Evolutionary conservation across 2,888 invertebrate species (phyloP), one percentile per base, ranked within the genome.

Genomic region (Parnassius mnemosyne): DNA sequence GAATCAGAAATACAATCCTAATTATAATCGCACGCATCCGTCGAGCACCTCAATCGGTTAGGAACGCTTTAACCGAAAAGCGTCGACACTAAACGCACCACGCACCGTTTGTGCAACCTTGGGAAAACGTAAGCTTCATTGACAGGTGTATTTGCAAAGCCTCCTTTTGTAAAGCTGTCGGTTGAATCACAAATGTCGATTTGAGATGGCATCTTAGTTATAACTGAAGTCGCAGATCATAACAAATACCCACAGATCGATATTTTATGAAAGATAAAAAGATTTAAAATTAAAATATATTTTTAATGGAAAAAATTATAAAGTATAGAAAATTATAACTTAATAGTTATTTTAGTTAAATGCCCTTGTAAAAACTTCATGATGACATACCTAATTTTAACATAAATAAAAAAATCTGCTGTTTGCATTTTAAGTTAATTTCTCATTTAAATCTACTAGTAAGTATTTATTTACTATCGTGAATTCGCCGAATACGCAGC

Each of bases 1-100:
- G 87, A 89, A 91, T 91, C 91, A 91, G 90, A 91, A 91, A 91
- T 90, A 91, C 91, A 89, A 87, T 88, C 90, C 91, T 91, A 91
- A 91, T 91, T 91, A 91, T 91, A 91, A 91, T 90, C 89, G 83
- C 82, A 87, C 87, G 89, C 89, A 91, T 90, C 91, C 90, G 89
- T 87, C 88, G 83, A 84, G 81, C 84, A 84, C 85, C 87, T 86
- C 87, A 84, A 88, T 87, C 87, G 86, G 80, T 80, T 81, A 85
- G 84, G 80, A 83, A 81, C 83, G 84, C 74, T 75, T 77, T 73
- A 71, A 73, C 76, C 71, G 50, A 58, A 69, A 76, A 44, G 55
- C 52, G 58, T 46, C 44, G 58, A 46, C 63, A 43, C 41, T 56
- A 55, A 61, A 61, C 55, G 50, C 44, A 25, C 50, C 20, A 34